Percentiles rank a stretch among this genome's conserved stretches.
phyloP scores from a whole-genome alignment of 1,140 invertebrate genomes.

The Paraescarpia echinospica region DNA sequence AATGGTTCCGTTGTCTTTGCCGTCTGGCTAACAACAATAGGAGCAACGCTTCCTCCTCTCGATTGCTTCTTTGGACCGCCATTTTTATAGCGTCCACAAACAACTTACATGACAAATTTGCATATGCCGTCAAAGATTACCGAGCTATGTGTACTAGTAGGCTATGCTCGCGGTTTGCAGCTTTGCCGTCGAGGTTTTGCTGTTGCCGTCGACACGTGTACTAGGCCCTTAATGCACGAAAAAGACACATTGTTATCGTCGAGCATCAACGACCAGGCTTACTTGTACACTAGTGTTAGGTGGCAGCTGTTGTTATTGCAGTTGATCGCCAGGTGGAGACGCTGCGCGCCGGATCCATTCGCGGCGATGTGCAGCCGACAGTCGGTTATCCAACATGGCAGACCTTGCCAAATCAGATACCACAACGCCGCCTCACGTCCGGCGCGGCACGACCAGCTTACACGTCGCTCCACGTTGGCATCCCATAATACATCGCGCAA shows the following conservation, averaged over 20 bases:
- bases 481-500: not conserved
- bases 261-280: not conserved
- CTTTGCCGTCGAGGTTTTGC: too few relatives aligned
- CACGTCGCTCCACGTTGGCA: not conserved
- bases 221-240: too few relatives aligned
- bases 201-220: too few relatives aligned
- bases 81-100: too few relatives aligned
- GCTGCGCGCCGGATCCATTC: not conserved
- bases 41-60: too few relatives aligned
- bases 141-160: too few relatives aligned
- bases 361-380: not conserved
- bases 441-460: not conserved
- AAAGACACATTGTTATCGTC: not conserved
- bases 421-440: not conserved
- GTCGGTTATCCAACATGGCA: not conserved
- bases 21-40: too few relatives aligned
- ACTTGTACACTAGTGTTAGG: not conserved
- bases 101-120: too few relatives aligned
- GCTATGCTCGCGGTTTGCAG: too few relatives aligned
- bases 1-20: too few relatives aligned
- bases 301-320: not conserved
- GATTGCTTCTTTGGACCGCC: too few relatives aligned
- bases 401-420: not conserved
- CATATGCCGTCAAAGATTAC: too few relatives aligned
- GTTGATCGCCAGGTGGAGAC: not conserved